A percentile compares a stretch with the other conserved stretches of the same genome.
Conservation (phyloP, 35 echinoderm and acorn worm genomes). For the Chiridota heheva region DNA sequence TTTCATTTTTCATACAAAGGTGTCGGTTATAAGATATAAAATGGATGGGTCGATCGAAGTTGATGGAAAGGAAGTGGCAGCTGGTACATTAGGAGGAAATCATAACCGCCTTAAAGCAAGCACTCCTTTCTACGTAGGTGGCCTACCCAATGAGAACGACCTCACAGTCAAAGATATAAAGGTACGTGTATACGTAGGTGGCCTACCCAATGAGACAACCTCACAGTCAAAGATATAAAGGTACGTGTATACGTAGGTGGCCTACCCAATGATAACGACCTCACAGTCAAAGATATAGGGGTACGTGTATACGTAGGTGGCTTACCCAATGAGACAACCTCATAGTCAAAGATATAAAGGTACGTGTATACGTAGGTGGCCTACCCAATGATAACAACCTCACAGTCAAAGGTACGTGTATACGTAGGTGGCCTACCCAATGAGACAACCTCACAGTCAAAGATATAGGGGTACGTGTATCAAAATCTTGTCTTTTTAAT, state of each 20-base stretch:
- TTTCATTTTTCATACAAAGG: too few relatives aligned
- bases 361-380: slow-evolving; percentile 10
- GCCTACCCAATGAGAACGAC: not conserved
- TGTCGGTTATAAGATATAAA: too few relatives aligned
- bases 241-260: slow-evolving; percentile 16
- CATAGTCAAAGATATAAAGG: too few relatives aligned
- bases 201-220: too few relatives aligned
- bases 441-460: too few relatives aligned
- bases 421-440: too few relatives aligned
- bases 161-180: slow-evolving; percentile 13
- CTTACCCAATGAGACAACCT: too few relatives aligned
- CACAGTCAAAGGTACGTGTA: slow-evolving; percentile 7
- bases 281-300: slow-evolving; percentile 10
- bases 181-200: slow-evolving; percentile 5
- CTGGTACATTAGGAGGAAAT: not conserved
- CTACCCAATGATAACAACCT: not conserved
- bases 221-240: too few relatives aligned
- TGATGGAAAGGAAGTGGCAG: not conserved
- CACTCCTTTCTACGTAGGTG: slow-evolving; percentile 12
- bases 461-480: too few relatives aligned
- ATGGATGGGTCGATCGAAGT: not conserved
- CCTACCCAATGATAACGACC: not conserved
- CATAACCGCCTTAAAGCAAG: not conserved
- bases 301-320: slow-evolving; percentile 11
- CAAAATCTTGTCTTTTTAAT: not conserved